Conservation (phyloP, 1,140 invertebrate species). For the Drosophila ogumai region DNA sequence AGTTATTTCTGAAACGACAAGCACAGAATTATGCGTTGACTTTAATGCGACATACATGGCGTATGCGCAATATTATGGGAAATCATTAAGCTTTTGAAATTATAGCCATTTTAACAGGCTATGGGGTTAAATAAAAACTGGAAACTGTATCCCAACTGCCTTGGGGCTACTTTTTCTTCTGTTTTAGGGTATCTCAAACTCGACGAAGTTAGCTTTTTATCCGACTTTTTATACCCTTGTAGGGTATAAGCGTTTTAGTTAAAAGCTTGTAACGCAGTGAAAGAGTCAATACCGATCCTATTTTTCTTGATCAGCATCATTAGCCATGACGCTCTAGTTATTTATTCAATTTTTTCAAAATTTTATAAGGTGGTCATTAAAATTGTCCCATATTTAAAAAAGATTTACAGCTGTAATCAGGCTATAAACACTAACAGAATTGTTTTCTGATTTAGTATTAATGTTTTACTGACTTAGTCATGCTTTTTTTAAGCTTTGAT, state of each 20-base stretch:
- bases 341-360: not conserved
- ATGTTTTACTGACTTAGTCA: too few species aligned
- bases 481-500: too few species aligned
- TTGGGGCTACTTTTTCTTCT: slow-evolving; percentile 2
- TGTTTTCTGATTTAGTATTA: too few species aligned
- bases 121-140: not conserved
- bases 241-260: not conserved
- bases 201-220: not conserved
- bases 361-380: not conserved
- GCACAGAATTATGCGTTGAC: slow-evolving; percentile 12
- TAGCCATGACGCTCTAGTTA: too few species aligned
- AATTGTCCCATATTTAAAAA: not conserved
- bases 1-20: slow-evolving; percentile 13
- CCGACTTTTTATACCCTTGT: not conserved
- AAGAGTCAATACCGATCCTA: not conserved
- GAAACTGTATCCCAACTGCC: slow-evolving; percentile 1
- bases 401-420: not conserved
- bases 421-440: too few species aligned
- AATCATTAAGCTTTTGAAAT: not conserved
- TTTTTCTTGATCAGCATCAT: not conserved
- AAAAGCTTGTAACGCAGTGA: not conserved
- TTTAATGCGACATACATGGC: slow-evolving; percentile 29
- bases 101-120: not conserved
- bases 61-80: slow-evolving; percentile 24
- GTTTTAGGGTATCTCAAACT: slow-evolving; percentile 4